Percentiles rank a stretch among this genome's conserved stretches.
Evolutionary conservation across 1,140 invertebrate species (phyloP).

Genomic region (Heliconius himera): DNA sequence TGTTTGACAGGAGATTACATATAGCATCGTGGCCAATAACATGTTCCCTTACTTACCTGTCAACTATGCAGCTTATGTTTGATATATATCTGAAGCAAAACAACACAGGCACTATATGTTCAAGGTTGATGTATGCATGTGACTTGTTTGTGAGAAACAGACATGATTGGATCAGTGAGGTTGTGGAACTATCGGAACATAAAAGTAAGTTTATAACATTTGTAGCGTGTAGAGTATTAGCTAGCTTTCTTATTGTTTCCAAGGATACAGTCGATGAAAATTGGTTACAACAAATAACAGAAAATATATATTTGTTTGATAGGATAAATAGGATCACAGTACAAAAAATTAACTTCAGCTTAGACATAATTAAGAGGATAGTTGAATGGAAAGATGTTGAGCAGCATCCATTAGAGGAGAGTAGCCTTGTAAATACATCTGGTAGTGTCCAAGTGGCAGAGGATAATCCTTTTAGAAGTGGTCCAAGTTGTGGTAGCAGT

Average conservation of each 20-base stretch:
- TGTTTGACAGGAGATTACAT: slow-evolving; percentile 85
- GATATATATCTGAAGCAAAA: slow-evolving; percentile 93
- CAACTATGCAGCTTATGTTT: slow-evolving; percentile 91
- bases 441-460: slow-evolving; percentile 62
- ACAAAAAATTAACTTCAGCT: slow-evolving; percentile 89
- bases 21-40: slow-evolving; percentile 88
- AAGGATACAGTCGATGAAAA: slow-evolving; percentile 89
- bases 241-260: slow-evolving; percentile 91
- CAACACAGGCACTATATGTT: slow-evolving; percentile 89
- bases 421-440: slow-evolving; percentile 73
- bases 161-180: slow-evolving; percentile 90
- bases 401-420: slow-evolving; percentile 90
- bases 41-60: slow-evolving; percentile 88
- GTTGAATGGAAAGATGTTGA: slow-evolving; percentile 93
- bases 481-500: slow-evolving; percentile 59
- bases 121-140: slow-evolving; percentile 89
- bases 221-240: slow-evolving; percentile 89
- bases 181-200: slow-evolving; percentile 89
- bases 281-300: slow-evolving; percentile 89
- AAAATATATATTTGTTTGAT: slow-evolving; percentile 84
- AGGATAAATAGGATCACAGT: slow-evolving; percentile 82
- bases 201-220: slow-evolving; percentile 91
- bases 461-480: slow-evolving; percentile 73
- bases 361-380: slow-evolving; percentile 92
- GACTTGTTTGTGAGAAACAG: slow-evolving; percentile 90